Conservation (phyloP, 2,113 vertebrate species). For the Caloenas nicobarica region DNA sequence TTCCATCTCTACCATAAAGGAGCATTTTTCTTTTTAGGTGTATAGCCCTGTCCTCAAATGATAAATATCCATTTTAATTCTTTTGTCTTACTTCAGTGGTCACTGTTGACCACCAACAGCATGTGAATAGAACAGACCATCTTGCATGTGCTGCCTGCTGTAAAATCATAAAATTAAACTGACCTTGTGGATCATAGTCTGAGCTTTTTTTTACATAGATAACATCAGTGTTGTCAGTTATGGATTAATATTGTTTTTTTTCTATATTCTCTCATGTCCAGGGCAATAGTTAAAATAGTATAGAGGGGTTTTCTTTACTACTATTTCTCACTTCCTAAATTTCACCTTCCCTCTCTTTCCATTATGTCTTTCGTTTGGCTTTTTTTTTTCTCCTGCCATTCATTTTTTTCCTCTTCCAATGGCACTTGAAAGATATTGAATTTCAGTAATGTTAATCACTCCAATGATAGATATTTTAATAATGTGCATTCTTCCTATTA, state of each 20-base stretch:
- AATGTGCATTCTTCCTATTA: neutral
- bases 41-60: neutral
- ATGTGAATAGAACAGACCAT: neutral
- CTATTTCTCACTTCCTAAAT: neutral
- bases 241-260: neutral
- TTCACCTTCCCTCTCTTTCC: neutral
- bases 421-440: neutral
- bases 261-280: neutral
- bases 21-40: neutral
- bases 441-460: neutral
- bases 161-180: neutral
- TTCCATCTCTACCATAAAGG: neutral
- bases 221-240: neutral
- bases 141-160: neutral
- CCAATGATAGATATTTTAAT: neutral
- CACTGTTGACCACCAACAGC: neutral
- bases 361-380: neutral
- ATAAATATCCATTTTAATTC: neutral
- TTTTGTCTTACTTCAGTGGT: neutral
- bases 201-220: neutral
- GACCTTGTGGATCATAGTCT: neutral
- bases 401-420: neutral
- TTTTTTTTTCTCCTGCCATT: neutral
- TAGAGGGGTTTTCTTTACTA: neutral
- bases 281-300: neutral